These are phyloP conservation scores for Opisthograptis luteolata DNA, from an alignment of 2,888 invertebrate species.

Conservation along the genomic window DNA sequence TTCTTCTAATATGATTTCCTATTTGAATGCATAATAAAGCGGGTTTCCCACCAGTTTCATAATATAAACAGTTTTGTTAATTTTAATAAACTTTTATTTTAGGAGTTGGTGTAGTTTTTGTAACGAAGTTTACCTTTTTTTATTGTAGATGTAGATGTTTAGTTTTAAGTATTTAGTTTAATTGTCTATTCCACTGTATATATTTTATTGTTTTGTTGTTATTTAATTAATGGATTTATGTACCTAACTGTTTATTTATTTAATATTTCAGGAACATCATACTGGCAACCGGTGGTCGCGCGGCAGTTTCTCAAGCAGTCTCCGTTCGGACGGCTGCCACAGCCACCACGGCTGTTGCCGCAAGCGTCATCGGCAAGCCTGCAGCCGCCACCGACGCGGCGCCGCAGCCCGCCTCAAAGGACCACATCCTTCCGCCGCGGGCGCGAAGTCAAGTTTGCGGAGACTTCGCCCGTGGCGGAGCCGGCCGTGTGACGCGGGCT, in stretches of 20 bases:
- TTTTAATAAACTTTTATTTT: too few species aligned
- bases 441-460: slow-evolving; percentile 82
- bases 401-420: slow-evolving; percentile 71
- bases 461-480: slow-evolving; percentile 57
- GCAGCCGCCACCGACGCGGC: slow-evolving; percentile 62
- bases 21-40: too few species aligned
- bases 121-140: too few species aligned
- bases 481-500: slow-evolving; percentile 80
- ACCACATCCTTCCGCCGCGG: slow-evolving; percentile 75
- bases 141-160: too few species aligned
- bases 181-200: too few species aligned
- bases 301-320: slow-evolving; percentile 89
- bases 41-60: too few species aligned
- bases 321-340: slow-evolving; percentile 80
- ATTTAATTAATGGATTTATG: too few species aligned
- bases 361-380: slow-evolving; percentile 79
- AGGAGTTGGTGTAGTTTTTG: too few species aligned
- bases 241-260: background rate
- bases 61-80: too few species aligned
- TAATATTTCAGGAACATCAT: slow-evolving; percentile 68
- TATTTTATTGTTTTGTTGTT: too few species aligned
- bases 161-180: too few species aligned
- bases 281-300: slow-evolving; percentile 89
- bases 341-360: slow-evolving; percentile 57
- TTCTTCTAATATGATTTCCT: too few species aligned